A percentile compares a stretch with the other conserved stretches of the same genome.
Conservation (phyloP, 2,888 invertebrate genomes). For the Zygogramma bicolorata region DNA sequence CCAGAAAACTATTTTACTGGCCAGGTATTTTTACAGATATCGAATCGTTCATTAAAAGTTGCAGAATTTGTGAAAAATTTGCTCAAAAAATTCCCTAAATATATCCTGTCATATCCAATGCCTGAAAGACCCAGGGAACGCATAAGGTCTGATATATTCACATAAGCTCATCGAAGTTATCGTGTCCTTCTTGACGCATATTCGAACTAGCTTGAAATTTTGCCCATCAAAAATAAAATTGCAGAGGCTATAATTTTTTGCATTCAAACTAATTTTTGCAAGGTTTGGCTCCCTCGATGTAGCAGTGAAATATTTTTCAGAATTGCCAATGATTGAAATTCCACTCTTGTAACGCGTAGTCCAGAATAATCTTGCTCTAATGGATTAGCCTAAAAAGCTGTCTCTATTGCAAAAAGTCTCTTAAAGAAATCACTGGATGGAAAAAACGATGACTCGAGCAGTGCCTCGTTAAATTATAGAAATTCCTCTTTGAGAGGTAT, state of each 20-base stretch:
- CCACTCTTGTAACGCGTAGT: neutral
- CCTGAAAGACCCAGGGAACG: constrained; percentile 8
- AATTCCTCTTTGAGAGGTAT: neutral
- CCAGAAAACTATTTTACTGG: neutral
- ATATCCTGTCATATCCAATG: neutral
- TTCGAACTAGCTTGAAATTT: constrained; percentile 48
- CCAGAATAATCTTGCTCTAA: constrained; percentile 29
- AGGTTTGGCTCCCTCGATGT: neutral
- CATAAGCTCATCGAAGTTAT: constrained; percentile 12
- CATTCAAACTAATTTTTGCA: neutral
- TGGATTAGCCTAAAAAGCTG: constrained; percentile 33
- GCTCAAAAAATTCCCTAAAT: neutral
- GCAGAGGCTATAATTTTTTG: constrained; percentile 16
- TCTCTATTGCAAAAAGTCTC: constrained; percentile 18
- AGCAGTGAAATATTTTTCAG: neutral
- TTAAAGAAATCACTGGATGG: neutral
- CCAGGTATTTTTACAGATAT: neutral
- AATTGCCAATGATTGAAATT: constrained; percentile 38
- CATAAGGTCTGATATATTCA: constrained; percentile 24
- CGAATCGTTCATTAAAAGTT: neutral
- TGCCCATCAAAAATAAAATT: constrained; percentile 25
- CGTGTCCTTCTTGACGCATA: neutral
- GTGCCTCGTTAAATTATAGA: neutral
- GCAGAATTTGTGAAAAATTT: neutral
- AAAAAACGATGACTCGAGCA: neutral